A percentile compares a stretch with the other conserved stretches of the same genome.
Evolutionary conservation across 2,113 vertebrate species (phyloP).

Genomic region (Cichladusa arquata): DNA sequence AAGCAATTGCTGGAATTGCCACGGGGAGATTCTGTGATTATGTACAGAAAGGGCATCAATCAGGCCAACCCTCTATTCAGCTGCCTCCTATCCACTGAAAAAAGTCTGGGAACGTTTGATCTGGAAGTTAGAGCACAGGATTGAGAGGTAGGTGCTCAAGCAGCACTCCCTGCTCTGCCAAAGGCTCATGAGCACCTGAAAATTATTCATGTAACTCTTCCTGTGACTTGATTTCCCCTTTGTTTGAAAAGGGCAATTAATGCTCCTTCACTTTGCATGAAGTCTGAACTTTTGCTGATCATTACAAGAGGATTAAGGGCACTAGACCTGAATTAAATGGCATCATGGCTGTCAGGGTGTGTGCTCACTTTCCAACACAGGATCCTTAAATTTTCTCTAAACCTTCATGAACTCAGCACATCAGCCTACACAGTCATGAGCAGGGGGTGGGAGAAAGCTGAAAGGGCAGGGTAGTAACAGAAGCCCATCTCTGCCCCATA

Average conservation of each 20-base stretch:
- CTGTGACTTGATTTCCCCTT: slow-evolving; percentile 44
- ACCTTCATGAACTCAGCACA: background rate
- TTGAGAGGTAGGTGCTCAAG: slow-evolving; percentile 25
- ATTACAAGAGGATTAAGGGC: background rate
- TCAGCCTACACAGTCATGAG: background rate
- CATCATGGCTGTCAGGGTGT: background rate
- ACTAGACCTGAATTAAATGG: background rate
- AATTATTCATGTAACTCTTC: slow-evolving; percentile 59
- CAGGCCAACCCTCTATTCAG: slow-evolving; percentile 54
- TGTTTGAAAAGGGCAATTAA: background rate
- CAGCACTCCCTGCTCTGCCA: slow-evolving; percentile 43
- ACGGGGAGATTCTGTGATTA: slow-evolving; percentile 61
- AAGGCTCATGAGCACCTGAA: slow-evolving; percentile 46
- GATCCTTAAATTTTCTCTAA: background rate
- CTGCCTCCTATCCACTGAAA: slow-evolving; percentile 54
- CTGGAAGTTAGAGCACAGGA: slow-evolving; percentile 7
- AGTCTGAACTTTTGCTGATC: slow-evolving; percentile 12
- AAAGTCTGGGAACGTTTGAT: slow-evolving; percentile 60
- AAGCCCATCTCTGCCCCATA: background rate
- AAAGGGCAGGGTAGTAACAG: background rate
- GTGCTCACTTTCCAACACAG: background rate
- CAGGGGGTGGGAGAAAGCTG: background rate
- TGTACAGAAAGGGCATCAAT: slow-evolving; percentile 62
- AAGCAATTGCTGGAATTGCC: slow-evolving; percentile 65
- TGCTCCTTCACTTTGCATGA: background rate